Percentiles rank a stretch among this genome's conserved stretches.
Evolutionary conservation across 2,888 invertebrate genomes (phyloP).

Genomic region (Acanthococcus lagerstroemiae): DNA sequence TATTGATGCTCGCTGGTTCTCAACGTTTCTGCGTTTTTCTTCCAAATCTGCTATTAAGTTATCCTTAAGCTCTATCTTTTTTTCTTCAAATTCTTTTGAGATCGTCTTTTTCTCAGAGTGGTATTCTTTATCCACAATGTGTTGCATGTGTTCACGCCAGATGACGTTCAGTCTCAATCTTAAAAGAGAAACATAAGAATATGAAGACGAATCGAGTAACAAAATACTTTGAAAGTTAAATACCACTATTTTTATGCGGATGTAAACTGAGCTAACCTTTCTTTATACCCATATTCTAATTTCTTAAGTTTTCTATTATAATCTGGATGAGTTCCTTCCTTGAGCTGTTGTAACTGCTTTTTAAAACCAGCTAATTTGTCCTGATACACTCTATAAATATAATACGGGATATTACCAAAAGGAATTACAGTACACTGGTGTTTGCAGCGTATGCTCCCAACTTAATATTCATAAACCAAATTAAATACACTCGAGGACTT

Average conservation of each 20-base stretch:
- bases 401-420: constrained; percentile 1
- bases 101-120: constrained; percentile 78
- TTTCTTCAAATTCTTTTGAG: constrained; percentile 87
- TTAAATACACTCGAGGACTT: background rate
- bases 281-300: constrained; percentile 70
- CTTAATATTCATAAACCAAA: background rate
- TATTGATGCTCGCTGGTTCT: constrained; percentile 75
- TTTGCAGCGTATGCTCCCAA: background rate
- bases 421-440: background rate
- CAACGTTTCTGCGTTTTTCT: constrained; percentile 80
- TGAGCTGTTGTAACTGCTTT: constrained; percentile 78
- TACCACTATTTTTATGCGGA: too few relatives aligned
- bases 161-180: constrained; percentile 61
- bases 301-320: constrained; percentile 70
- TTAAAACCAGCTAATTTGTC: constrained; percentile 81
- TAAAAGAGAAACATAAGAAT: constrained; percentile 8
- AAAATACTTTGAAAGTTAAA: background rate
- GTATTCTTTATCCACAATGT: constrained; percentile 80
- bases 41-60: constrained; percentile 83
- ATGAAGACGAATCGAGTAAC: background rate
- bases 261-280: constrained; percentile 51
- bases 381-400: constrained; percentile 68
- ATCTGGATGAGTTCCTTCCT: constrained; percentile 77
- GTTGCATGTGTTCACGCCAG: constrained; percentile 68
- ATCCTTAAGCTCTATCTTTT: constrained; percentile 81